Evolutionary conservation across 2,888 invertebrate species (phyloP).

Genomic region (Lasioglossum marginatum): DNA sequence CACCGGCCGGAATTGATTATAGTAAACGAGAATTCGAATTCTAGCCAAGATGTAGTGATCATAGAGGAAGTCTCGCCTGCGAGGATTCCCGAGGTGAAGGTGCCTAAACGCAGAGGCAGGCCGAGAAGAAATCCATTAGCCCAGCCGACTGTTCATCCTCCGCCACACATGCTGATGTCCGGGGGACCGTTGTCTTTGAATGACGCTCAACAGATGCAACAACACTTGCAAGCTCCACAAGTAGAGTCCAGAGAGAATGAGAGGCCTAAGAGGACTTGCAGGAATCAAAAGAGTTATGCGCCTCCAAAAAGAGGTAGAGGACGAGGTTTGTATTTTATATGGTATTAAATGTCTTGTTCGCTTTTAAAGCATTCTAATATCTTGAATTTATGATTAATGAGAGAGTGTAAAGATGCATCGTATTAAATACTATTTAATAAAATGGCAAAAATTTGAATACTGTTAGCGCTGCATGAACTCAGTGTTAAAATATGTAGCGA

Average conservation of each 20-base stretch:
- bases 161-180: conserved; percentile 57
- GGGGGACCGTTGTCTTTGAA: conserved; percentile 80
- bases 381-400: neutral
- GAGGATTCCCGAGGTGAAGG: conserved; percentile 75
- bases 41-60: conserved; percentile 84
- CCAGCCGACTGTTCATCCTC: conserved; percentile 46
- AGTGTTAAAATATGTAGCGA: neutral
- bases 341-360: neutral
- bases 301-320: conserved; percentile 83
- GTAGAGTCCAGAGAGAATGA: conserved; percentile 78
- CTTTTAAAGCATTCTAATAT: neutral
- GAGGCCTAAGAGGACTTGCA: conserved; percentile 82
- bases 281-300: conserved; percentile 83
- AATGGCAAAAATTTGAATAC: neutral
- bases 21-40: conserved; percentile 83
- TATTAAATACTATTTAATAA: neutral
- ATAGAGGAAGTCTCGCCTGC: conserved; percentile 81
- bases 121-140: conserved; percentile 78
- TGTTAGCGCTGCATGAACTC: neutral
- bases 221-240: conserved; percentile 43
- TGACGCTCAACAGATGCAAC: conserved; percentile 61
- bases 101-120: conserved; percentile 81
- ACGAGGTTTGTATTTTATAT: conserved; percentile 73
- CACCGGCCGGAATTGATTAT: conserved; percentile 82
- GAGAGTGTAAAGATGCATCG: neutral